Evolutionary conservation across 2,888 invertebrate species (phyloP), one percentile per base, ranked within the genome.

Genomic region (Unio pictorum): DNA sequence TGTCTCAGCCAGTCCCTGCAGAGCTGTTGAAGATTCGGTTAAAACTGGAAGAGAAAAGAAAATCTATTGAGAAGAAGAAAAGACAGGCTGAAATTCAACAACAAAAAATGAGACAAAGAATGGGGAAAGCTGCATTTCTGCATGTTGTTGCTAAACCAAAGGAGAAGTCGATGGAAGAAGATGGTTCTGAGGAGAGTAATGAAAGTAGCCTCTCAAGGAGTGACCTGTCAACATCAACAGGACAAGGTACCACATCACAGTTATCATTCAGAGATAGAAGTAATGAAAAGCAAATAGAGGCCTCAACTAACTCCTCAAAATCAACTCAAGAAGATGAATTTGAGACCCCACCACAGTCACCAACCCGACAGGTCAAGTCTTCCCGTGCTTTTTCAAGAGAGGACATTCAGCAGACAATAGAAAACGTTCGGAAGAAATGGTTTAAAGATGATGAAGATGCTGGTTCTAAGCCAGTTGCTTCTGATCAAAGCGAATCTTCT

Each of bases 51-150:
- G 97, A 98, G 91, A 96, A 96, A 90, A 92, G 97, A 71, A 93
- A 96, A 70, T 94, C 95, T 82, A 98, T 98, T 82, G 98, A 98
- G 90, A 94, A 93, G 76, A 97, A 97, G 86, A 98, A 97, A 90
- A 92, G 95, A 70, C 93, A 94, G 83, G 94, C 95, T 93, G 97
- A 97, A 91, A 91, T 94, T 82, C 94, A 95, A 62, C 94, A 95
- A 91, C 94, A 93, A 85, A 93, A 95, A 82, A 95, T 96, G 89
- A 92, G 96, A 74, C 96, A 97, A 89, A 95, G 96, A 91, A 93
- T 97, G 67, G 96, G 96, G 54, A 96, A 97, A 90, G 95, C 96
- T 79, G 97, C 96, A 7, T 97, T 97, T 91, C 92, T 97, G 76
- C 95, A 96, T 90, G 96, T 96, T 73, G 86, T 91, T 6, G 82